Evolutionary conservation across 2,113 vertebrate species (phyloP).

Genomic region (Lasiurus borealis): DNA sequence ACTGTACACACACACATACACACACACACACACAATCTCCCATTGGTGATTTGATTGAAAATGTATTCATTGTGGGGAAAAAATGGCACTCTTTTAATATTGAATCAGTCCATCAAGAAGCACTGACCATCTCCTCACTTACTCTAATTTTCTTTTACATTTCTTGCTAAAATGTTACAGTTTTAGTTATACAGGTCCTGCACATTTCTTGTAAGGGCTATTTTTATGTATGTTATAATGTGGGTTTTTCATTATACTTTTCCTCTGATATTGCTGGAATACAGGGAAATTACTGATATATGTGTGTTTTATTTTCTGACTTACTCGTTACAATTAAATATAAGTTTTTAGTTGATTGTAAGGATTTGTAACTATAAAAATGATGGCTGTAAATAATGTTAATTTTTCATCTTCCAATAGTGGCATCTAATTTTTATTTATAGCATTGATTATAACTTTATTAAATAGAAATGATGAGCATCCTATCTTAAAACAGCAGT

Average conservation of each 20-base stretch:
- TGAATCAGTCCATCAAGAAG: not conserved
- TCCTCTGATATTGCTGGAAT: not conserved
- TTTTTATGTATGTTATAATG: not conserved
- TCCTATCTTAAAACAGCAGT: not conserved
- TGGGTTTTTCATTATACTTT: not conserved
- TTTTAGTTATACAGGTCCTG: not conserved
- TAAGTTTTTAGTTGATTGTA: slow-evolving; percentile 21
- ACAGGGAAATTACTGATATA: not conserved
- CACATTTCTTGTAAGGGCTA: not conserved
- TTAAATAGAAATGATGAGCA: not conserved
- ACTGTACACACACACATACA: too few species aligned
- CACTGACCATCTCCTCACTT: not conserved
- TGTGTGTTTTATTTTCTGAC: not conserved
- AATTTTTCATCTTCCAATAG: not conserved
- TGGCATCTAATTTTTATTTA: slow-evolving; percentile 30
- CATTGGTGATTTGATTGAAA: not conserved
- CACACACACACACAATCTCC: not conserved
- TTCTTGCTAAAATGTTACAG: not conserved
- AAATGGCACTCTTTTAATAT: not conserved
- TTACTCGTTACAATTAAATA: slow-evolving; percentile 13
- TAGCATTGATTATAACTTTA: not conserved
- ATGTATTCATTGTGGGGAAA: not conserved
- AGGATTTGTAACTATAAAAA: not conserved
- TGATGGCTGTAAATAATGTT: not conserved
- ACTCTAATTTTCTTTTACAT: slow-evolving; percentile 6